Percentiles rank a stretch among this genome's conserved stretches.
Conservation (phyloP, 1,140 invertebrate genomes). For the Cherax quadricarinatus region DNA sequence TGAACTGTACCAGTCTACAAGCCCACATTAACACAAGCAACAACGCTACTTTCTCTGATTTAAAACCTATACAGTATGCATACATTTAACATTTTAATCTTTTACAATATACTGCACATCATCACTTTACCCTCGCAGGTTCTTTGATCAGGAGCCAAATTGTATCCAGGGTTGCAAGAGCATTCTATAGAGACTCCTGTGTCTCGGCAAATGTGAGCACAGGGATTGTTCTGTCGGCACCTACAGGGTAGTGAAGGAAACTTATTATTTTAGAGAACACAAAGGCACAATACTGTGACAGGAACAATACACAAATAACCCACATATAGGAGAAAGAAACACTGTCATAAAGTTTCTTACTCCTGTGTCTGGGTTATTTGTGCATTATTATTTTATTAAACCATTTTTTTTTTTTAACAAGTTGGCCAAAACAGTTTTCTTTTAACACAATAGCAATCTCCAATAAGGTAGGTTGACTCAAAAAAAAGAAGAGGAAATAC, state of each 20-base stretch:
- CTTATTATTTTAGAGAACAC: not conserved
- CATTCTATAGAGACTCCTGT: slow-evolving; percentile 82
- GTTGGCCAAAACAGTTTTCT: no score
- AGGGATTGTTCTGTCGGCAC: slow-evolving; percentile 82
- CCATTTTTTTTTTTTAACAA: no score
- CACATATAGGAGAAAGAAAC: no score
- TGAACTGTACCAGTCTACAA: not conserved
- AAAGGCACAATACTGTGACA: no score
- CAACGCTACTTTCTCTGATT: not conserved
- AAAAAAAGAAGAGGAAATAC: no score
- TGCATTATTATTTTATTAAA: no score
- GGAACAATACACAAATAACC: no score
- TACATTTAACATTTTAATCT: not conserved
- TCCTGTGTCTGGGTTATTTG: no score
- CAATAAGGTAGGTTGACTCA: no score
- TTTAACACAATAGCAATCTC: no score
- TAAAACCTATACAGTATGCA: not conserved
- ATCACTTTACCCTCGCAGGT: slow-evolving; percentile 77
- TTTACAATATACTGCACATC: not conserved
- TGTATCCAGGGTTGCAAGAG: slow-evolving; percentile 80
- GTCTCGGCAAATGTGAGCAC: slow-evolving; percentile 83
- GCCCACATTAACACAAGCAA: not conserved
- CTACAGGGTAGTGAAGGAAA: slow-evolving; percentile 74
- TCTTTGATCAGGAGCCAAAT: slow-evolving; percentile 77
- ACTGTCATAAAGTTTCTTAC: no score